A percentile compares a stretch with the other conserved stretches of the same genome.
Evolutionary conservation across 2,888 invertebrate species (phyloP).

Genomic region (Thecophora atra): DNA sequence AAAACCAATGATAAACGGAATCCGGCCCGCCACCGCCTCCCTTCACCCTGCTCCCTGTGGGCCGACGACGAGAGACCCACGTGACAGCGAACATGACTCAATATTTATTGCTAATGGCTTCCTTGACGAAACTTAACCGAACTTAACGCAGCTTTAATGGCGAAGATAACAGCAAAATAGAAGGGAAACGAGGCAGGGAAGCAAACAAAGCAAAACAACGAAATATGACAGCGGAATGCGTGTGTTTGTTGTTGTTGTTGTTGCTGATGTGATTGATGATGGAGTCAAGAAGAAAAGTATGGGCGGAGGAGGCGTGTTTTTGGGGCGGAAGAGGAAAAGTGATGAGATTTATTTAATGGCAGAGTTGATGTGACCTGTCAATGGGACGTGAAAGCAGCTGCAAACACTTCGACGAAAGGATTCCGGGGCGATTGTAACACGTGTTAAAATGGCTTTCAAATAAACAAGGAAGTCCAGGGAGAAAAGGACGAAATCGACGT

Average conservation of each 20-base stretch:
- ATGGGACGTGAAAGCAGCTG: conserved; percentile 19
- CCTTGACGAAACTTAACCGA: conserved; percentile 4
- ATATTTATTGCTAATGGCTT: conserved; percentile 25
- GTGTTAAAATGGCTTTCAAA: too few relatives aligned
- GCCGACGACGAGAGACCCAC: too few relatives aligned
- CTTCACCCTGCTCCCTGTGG: too few relatives aligned
- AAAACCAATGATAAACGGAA: too few relatives aligned
- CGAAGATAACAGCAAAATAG: conserved; percentile 43
- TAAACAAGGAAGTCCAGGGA: too few relatives aligned
- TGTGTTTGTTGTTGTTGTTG: conserved; percentile 40
- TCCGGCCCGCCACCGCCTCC: too few relatives aligned
- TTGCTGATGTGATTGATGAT: conserved; percentile 39
- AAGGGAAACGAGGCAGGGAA: too few relatives aligned
- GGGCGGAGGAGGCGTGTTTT: conserved; percentile 11
- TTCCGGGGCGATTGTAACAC: too few relatives aligned
- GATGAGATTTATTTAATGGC: conserved; percentile 35
- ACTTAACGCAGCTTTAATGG: conserved; percentile 2
- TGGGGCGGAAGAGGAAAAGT: neutral
- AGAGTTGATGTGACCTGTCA: conserved; percentile 28
- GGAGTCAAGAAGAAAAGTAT: neutral
- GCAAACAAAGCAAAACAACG: neutral
- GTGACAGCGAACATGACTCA: neutral
- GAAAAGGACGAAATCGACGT: too few relatives aligned
- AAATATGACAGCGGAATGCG: conserved; percentile 46
- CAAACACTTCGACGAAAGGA: conserved; percentile 9